These are phyloP conservation scores for Limenitis camilla DNA, from an alignment of 2,888 invertebrate genomes.

Conservation along the genomic window DNA sequence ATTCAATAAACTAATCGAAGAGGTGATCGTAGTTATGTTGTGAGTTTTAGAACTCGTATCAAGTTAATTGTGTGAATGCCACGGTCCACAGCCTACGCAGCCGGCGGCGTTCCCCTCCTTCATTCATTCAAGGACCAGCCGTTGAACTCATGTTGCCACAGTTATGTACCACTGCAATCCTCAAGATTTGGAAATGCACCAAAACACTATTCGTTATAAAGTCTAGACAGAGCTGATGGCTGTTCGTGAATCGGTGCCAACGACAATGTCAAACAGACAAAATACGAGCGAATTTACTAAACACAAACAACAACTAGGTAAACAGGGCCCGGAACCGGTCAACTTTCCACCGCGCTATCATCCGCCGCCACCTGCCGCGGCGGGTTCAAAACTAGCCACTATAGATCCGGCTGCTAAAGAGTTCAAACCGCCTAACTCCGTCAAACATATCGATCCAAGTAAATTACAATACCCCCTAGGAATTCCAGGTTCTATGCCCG, in stretches of 20 bases:
- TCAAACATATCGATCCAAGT: constrained; percentile 52
- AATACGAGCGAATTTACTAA: constrained; percentile 66
- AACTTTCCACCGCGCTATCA: constrained; percentile 85
- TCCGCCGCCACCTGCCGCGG: constrained; percentile 81
- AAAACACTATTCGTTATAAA: constrained; percentile 36
- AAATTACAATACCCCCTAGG: constrained; percentile 55
- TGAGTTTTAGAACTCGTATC: constrained; percentile 15
- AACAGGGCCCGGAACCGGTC: constrained; percentile 71
- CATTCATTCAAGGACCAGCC: constrained; percentile 70
- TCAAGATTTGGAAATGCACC: constrained; percentile 50
- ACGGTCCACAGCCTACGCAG: constrained; percentile 68
- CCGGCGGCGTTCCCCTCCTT: constrained; percentile 67
- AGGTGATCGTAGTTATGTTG: not conserved
- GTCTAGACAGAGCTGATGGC: constrained; percentile 49
- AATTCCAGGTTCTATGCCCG: constrained; percentile 39
- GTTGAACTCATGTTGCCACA: constrained; percentile 61
- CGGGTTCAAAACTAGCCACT: constrained; percentile 77
- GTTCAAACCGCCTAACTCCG: constrained; percentile 58
- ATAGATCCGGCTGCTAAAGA: constrained; percentile 68
- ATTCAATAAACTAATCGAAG: not conserved
- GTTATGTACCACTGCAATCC: constrained; percentile 46
- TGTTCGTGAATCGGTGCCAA: constrained; percentile 42
- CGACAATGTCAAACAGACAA: constrained; percentile 69
- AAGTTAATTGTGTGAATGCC: constrained; percentile 66
- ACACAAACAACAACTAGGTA: constrained; percentile 70